Conservation (phyloP, 2,113 vertebrate genomes). For the Mustela nigripes region DNA sequence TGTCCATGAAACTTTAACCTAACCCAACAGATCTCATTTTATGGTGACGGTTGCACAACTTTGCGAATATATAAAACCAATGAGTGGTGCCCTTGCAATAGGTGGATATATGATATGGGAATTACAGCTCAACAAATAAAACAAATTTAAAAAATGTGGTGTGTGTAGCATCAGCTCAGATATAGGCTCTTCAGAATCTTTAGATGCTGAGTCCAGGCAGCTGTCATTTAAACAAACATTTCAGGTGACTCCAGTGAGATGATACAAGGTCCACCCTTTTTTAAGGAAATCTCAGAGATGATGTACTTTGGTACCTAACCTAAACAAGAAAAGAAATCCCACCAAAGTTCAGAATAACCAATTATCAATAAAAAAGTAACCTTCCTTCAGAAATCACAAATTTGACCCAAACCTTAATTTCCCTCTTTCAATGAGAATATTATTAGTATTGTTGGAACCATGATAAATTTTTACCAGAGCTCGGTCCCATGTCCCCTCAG, state of each 20-base stretch:
- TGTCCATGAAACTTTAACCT: background rate
- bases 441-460: background rate
- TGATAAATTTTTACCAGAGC: slow-evolving; percentile 17
- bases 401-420: slow-evolving; percentile 7
- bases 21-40: background rate
- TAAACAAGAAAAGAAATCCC: slow-evolving; percentile 40
- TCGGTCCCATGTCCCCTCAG: background rate
- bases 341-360: background rate
- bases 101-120: background rate
- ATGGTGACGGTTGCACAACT: background rate
- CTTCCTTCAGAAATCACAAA: slow-evolving; percentile 17
- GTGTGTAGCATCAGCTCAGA: background rate
- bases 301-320: background rate
- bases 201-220: background rate
- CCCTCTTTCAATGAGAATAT: background rate
- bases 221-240: background rate
- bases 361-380: background rate
- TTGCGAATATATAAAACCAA: background rate
- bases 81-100: background rate
- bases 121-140: background rate
- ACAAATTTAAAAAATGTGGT: background rate
- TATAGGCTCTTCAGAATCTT: background rate
- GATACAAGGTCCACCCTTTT: background rate
- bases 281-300: slow-evolving; percentile 13
- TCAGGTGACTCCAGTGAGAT: background rate